These are phyloP conservation scores for Loxodonta africana DNA, from an alignment of 2,113 vertebrate genomes.

Conservation along the genomic window DNA sequence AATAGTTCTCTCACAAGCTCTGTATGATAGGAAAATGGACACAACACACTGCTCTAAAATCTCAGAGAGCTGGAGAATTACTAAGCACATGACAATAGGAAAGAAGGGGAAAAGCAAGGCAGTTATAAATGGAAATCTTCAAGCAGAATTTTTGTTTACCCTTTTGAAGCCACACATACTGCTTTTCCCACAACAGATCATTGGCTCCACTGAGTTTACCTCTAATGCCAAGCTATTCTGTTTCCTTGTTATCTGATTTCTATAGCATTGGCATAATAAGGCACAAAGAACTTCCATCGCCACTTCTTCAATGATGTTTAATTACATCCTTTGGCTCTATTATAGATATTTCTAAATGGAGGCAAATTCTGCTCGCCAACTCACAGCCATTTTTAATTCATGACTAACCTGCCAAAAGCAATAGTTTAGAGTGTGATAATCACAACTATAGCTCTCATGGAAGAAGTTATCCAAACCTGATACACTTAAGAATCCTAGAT, in stretches of 20 bases:
- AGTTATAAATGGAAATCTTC: background rate
- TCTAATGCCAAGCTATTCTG: background rate
- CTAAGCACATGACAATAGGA: background rate
- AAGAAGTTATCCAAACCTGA: background rate
- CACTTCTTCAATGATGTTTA: background rate
- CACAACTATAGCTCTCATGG: background rate
- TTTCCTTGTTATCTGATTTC: conserved; percentile 37
- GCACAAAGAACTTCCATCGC: background rate
- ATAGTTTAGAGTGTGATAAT: background rate
- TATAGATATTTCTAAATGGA: conserved; percentile 44
- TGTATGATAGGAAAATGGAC: conserved; percentile 66
- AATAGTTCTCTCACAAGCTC: background rate
- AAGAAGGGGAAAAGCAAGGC: background rate
- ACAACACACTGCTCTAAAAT: conserved; percentile 52
- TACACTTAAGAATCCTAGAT: background rate
- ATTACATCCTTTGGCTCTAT: background rate
- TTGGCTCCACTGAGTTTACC: background rate
- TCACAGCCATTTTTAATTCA: conserved; percentile 26
- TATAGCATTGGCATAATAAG: background rate
- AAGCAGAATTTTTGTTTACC: background rate
- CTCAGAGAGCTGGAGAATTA: background rate
- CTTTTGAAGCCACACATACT: background rate
- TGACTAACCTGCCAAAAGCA: background rate
- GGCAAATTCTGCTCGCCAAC: conserved; percentile 30
- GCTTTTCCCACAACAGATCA: background rate